These are phyloP conservation scores for Bombyx huttoni DNA, from an alignment of 2,888 invertebrate species.

Conservation along the genomic window DNA sequence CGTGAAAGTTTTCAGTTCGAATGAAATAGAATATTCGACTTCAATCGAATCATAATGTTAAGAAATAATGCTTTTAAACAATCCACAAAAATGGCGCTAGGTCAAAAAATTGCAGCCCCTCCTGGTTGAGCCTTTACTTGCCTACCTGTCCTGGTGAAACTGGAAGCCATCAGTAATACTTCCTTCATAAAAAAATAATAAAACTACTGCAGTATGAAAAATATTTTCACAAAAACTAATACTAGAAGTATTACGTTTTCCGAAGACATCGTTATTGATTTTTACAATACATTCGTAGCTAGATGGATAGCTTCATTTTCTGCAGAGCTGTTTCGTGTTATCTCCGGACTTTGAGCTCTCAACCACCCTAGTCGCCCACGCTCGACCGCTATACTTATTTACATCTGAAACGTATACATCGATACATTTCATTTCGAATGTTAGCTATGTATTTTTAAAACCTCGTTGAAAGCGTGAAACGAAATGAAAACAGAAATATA, in stretches of 20 bases:
- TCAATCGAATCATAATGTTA: too few species aligned
- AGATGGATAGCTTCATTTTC: not conserved
- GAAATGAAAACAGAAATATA: not conserved
- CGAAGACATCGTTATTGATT: not conserved
- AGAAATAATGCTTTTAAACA: too few species aligned
- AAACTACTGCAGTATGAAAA: too few species aligned
- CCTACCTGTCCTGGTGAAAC: too few species aligned
- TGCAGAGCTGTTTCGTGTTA: not conserved
- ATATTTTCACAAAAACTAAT: not conserved
- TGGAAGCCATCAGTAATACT: too few species aligned
- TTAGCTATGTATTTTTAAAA: not conserved
- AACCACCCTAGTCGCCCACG: not conserved
- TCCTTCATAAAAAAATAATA: too few species aligned
- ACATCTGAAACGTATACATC: not conserved
- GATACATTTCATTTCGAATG: not conserved
- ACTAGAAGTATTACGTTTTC: not conserved
- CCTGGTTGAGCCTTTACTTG: too few species aligned
- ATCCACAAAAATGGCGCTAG: too few species aligned
- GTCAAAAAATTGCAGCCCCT: too few species aligned
- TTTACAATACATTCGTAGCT: not conserved
- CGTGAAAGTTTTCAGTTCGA: too few species aligned
- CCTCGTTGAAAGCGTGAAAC: not conserved
- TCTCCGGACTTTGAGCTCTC: not conserved
- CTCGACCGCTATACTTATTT: not conserved
- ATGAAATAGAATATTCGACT: too few species aligned